A percentile compares a stretch with the other conserved stretches of the same genome.
Evolutionary conservation across 1,140 invertebrate species (phyloP).

Genomic region (Brachionus angularis): DNA sequence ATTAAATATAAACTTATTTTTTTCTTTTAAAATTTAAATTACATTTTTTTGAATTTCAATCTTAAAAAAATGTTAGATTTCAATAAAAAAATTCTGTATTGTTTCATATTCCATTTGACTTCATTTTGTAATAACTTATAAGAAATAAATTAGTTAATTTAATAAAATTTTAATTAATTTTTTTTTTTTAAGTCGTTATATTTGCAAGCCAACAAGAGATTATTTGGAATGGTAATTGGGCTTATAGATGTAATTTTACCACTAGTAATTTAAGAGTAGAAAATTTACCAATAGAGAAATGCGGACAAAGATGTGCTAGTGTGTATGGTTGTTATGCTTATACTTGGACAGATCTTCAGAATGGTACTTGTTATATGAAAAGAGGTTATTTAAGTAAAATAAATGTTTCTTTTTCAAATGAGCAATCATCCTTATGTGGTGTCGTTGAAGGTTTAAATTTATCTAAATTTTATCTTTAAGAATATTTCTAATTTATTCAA

Average conservation of each 20-base stretch:
- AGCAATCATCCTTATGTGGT: conserved; percentile 33
- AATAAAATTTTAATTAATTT: too few relatives aligned
- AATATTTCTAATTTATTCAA: too few relatives aligned
- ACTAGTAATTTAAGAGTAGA: neutral
- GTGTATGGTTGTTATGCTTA: conserved; percentile 44
- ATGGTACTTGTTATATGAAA: conserved; percentile 44
- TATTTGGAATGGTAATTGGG: neutral
- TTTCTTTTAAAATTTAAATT: too few relatives aligned
- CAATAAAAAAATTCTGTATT: too few relatives aligned
- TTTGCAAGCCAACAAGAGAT: conserved; percentile 22
- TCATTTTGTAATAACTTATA: too few relatives aligned
- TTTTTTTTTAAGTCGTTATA: too few relatives aligned
- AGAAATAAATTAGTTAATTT: too few relatives aligned
- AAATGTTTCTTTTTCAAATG: neutral
- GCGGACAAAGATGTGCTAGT: neutral
- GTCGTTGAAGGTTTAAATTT: conserved; percentile 13
- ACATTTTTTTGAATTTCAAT: too few relatives aligned
- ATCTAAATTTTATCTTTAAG: neutral
- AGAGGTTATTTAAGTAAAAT: neutral
- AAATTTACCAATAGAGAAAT: neutral
- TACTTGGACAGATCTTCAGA: conserved; percentile 27
- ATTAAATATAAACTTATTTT: too few relatives aligned
- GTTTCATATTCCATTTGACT: too few relatives aligned
- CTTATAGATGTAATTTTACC: conserved; percentile 4
- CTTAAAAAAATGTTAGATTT: too few relatives aligned